These are phyloP conservation scores for Sipha maydis DNA, from an alignment of 2,888 invertebrate species.

Conservation along the genomic window DNA sequence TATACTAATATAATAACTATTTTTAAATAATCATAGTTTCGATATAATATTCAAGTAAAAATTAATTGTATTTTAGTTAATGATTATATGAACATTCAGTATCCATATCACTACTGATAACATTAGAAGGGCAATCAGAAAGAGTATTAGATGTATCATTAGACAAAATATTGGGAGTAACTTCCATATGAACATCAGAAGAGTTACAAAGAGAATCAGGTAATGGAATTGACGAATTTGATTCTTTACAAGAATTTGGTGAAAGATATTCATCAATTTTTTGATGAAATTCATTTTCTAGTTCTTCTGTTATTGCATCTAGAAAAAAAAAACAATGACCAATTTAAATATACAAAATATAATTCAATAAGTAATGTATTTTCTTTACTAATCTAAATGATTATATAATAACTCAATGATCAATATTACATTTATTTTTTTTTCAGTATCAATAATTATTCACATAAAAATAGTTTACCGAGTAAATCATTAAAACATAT, in stretches of 20 bases:
- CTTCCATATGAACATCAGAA: background rate
- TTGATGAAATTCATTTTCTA: slow-evolving; percentile 5
- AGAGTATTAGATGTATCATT: background rate
- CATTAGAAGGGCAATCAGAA: background rate
- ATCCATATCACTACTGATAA: background rate
- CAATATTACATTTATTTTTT: no score
- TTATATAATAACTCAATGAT: no score
- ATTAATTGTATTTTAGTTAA: background rate
- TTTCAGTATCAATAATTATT: background rate
- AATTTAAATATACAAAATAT: background rate
- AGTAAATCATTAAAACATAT: no score
- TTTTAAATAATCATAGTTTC: background rate
- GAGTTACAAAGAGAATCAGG: background rate
- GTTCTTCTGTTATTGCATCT: background rate
- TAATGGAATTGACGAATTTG: background rate
- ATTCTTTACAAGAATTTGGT: background rate
- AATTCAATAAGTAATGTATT: no score
- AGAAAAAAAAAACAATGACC: background rate
- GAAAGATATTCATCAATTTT: slow-evolving; percentile 1
- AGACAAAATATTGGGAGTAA: background rate
- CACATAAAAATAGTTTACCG: background rate
- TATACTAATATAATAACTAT: background rate
- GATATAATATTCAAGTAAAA: background rate
- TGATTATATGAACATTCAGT: background rate
- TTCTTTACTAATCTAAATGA: no score